Conservation (phyloP, 2,888 invertebrate species). For the Rhynchonema sp. region DNA sequence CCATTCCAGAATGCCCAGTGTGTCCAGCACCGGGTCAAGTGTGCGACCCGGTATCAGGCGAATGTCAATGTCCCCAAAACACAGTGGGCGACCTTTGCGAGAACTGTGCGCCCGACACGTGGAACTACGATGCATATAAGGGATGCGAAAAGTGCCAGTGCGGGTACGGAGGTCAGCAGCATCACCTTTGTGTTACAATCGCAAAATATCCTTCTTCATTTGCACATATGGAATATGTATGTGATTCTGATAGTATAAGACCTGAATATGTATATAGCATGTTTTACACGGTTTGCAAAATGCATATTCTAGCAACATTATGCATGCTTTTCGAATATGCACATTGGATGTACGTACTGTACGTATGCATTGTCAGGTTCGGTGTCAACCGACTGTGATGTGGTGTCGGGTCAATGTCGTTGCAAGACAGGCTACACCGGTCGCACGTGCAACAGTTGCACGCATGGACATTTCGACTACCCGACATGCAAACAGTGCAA, state of each 20-base stretch:
- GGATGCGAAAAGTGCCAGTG: constrained; percentile 45
- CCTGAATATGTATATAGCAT: no score
- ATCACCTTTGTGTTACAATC: no score
- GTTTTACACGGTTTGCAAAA: no score
- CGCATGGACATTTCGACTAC: constrained; percentile 31
- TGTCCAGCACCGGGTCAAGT: constrained; percentile 34
- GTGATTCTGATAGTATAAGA: no score
- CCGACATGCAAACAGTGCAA: constrained; percentile 25
- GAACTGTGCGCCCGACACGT: constrained; percentile 28
- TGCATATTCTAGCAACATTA: no score
- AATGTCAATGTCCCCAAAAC: constrained; percentile 33
- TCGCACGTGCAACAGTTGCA: constrained; percentile 31
- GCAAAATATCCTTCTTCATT: no score
- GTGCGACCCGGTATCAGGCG: constrained; percentile 32
- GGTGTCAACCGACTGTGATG: constrained; percentile 55
- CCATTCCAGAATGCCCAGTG: constrained; percentile 26
- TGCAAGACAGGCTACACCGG: constrained; percentile 27
- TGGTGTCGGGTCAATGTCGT: constrained; percentile 60
- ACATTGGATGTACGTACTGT: no score
- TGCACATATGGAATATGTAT: no score
- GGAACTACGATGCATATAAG: constrained; percentile 30
- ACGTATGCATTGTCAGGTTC: no score
- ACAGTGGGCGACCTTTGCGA: constrained; percentile 33
- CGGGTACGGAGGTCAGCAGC: constrained; percentile 40
- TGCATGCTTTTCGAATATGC: no score